These are phyloP conservation scores for Okapia johnstoni DNA, from an alignment of 2,113 vertebrate species.

Conservation along the genomic window DNA sequence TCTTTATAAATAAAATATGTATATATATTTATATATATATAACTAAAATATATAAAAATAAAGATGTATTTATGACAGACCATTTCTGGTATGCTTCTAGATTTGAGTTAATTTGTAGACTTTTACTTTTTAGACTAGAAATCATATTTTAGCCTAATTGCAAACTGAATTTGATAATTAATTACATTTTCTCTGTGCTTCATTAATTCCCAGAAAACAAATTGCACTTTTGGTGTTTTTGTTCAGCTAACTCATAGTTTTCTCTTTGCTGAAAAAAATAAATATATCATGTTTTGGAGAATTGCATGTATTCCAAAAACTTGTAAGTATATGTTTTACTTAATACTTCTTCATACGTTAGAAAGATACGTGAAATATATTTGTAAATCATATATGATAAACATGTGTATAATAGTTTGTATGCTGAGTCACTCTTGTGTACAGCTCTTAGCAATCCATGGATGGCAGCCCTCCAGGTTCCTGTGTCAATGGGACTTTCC, in stretches of 20 bases:
- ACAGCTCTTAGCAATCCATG: neutral
- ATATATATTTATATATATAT: neutral
- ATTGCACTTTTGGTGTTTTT: neutral
- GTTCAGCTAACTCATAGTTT: neutral
- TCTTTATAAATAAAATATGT: neutral
- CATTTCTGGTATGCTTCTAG: neutral
- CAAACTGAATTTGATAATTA: neutral
- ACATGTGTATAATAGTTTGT: neutral
- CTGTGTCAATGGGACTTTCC: neutral
- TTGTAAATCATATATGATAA: neutral
- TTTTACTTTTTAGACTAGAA: slow-evolving; percentile 10
- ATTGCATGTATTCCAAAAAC: neutral
- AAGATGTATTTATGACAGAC: neutral
- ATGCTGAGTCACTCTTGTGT: neutral
- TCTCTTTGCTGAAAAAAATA: slow-evolving; percentile 14
- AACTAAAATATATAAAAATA: neutral
- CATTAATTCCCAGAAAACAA: slow-evolving; percentile 46
- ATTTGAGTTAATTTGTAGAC: neutral
- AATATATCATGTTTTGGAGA: neutral
- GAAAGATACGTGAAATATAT: neutral
- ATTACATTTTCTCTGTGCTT: slow-evolving; percentile 50
- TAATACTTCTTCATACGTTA: neutral
- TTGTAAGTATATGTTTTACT: neutral
- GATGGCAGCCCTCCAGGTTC: neutral
- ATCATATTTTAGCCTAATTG: neutral